These are phyloP conservation scores for Drosophila longiperda DNA, from an alignment of 2,888 invertebrate genomes.

Conservation along the genomic window DNA sequence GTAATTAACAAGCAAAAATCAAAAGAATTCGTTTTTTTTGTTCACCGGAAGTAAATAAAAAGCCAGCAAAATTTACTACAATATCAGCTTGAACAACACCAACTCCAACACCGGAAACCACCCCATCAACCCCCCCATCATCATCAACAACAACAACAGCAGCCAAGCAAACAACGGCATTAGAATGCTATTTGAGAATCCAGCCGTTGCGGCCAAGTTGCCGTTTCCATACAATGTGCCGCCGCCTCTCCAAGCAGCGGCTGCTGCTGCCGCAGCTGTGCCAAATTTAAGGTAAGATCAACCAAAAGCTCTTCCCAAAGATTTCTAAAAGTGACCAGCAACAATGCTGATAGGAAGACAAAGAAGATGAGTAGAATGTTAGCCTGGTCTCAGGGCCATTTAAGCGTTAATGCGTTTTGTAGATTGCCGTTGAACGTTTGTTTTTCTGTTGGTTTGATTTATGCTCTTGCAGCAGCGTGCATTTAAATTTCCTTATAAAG, in stretches of 20 bases:
- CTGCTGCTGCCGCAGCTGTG: constrained; percentile 84
- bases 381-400: constrained; percentile 62
- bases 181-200: constrained; percentile 90
- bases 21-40: constrained; percentile 34
- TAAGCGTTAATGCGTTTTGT: constrained; percentile 74
- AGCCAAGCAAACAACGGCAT: constrained; percentile 43
- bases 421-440: constrained; percentile 42
- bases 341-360: not conserved
- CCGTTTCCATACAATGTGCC: constrained; percentile 90
- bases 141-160: constrained; percentile 45
- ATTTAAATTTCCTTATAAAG: not conserved
- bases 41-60: constrained; percentile 61
- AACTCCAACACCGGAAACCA: constrained; percentile 37
- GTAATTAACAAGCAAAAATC: constrained; percentile 27
- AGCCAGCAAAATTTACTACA: constrained; percentile 74
- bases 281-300: constrained; percentile 84
- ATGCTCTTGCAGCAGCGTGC: not conserved
- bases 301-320: not conserved
- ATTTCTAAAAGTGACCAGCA: not conserved
- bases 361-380: constrained; percentile 8
- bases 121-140: constrained; percentile 51
- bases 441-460: not conserved
- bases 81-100: constrained; percentile 53
- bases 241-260: constrained; percentile 87
- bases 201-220: constrained; percentile 88